Base-by-base conservation (phyloP, 1,140 invertebrate genomes). In the Pararge aegeria region DNA sequence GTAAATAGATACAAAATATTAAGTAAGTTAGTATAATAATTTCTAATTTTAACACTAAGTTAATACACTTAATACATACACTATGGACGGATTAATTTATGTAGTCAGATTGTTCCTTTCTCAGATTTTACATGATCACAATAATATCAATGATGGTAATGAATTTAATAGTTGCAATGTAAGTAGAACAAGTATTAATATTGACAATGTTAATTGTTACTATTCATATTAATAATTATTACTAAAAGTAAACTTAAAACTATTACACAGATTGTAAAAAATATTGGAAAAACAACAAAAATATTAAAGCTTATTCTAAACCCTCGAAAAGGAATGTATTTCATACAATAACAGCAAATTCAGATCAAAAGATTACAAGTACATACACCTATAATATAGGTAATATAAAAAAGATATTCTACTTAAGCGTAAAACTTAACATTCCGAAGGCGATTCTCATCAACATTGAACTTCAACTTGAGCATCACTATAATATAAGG, bases 331-430 rank as follows among this genome's bases (percentile, higher is more conserved):
- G 68, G 71, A 75, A 75, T 79, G 74, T 79, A 77, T 75, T 71
- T 76, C 50, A 82, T 75, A 82, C 75, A 78, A 66, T 58, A 75
- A 68, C 66, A 68, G 70, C 66, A 73, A 61, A 63, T 55, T 68
- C 66, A 72, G 55, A 66, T 57, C 56, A 68, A 13, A 65, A 15
- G 30, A 42, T 46, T 37, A 24, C 58, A 59, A 60, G 46, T 60
- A 65, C 49, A 24, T 51, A 61, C 49, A 54, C 40, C 24, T 46
- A 58, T 30, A 52, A 66, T 50, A 61, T 53, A 63, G 53, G 50
- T 53, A 55, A 55, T 49, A 56, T 42, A 44, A 50, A 60, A 51
- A 27, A 38, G n/a, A n/a, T 59, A 55, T 57, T 9, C 37, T 46
- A 38, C 9, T 20, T 40, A 55, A 61, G 27, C 44, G 16, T 55